phyloP scores from a whole-genome alignment of 2,797 vertebrate species.

The Melanogrammus aeglefinus region DNA sequence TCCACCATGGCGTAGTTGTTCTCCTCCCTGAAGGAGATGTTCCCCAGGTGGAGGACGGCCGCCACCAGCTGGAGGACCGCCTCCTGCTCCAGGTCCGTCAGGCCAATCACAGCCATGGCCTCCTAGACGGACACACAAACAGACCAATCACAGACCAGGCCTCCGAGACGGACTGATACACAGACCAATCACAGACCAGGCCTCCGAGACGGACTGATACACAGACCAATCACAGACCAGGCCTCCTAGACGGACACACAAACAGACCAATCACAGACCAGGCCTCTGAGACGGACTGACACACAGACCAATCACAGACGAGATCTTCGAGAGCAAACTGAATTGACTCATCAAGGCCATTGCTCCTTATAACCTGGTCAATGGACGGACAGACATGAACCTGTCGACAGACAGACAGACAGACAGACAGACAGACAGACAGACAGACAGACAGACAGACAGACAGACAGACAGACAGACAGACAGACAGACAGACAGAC shows the following conservation, averaged over 20 bases:
- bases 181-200: constrained; percentile 9
- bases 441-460: too few relatives aligned
- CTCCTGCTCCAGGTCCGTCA: constrained; percentile 70
- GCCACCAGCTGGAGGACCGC: constrained; percentile 79
- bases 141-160: constrained; percentile 7
- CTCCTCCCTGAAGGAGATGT: constrained; percentile 79
- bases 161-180: neutral
- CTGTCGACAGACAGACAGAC: neutral
- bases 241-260: neutral
- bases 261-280: constrained; percentile 9
- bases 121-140: constrained; percentile 49
- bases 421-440: too few relatives aligned
- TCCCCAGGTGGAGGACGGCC: constrained; percentile 81
- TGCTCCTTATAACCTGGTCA: constrained; percentile 47
- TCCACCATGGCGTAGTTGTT: constrained; percentile 83
- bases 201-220: neutral
- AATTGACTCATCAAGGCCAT: neutral
- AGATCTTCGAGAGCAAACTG: neutral
- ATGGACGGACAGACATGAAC: neutral
- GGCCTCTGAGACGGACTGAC: neutral
- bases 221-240: constrained; percentile 12
- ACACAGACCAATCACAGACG: constrained; percentile 1
- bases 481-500: too few relatives aligned
- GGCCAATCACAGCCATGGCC: constrained; percentile 78
- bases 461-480: too few relatives aligned